phyloP scores from a whole-genome alignment of 2,113 vertebrate species.

The Cololabis saira region DNA sequence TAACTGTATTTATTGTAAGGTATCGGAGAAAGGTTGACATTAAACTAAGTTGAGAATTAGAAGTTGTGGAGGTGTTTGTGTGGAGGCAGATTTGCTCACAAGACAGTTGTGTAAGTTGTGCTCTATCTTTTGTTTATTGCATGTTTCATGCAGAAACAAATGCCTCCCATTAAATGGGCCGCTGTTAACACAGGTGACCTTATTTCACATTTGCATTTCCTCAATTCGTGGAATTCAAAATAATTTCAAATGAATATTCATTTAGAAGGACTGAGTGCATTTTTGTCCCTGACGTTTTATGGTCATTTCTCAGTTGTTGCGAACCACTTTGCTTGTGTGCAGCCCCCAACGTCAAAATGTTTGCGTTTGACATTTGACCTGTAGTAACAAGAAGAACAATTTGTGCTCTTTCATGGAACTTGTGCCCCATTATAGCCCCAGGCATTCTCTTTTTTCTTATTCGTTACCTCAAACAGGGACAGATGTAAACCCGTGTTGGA shows the following conservation, averaged over 20 bases:
- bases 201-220: neutral
- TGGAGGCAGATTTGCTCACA: neutral
- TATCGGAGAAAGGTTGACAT: too few species aligned
- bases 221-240: neutral
- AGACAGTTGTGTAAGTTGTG: neutral
- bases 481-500: conserved; percentile 41
- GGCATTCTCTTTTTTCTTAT: conserved; percentile 43
- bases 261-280: conserved; percentile 10
- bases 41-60: too few species aligned
- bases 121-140: neutral
- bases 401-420: conserved; percentile 45
- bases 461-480: conserved; percentile 46
- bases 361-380: conserved; percentile 58
- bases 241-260: neutral
- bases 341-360: conserved; percentile 29
- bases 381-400: conserved; percentile 39
- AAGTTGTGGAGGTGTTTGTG: neutral
- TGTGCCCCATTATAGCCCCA: conserved; percentile 25
- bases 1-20: too few species aligned
- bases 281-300: neutral
- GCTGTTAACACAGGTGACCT: neutral
- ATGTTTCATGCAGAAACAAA: neutral
- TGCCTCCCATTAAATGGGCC: neutral
- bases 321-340: neutral
- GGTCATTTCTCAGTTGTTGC: conserved; percentile 1